These are phyloP conservation scores for Lota lota DNA, from an alignment of 2,113 vertebrate species.

Conservation along the genomic window DNA sequence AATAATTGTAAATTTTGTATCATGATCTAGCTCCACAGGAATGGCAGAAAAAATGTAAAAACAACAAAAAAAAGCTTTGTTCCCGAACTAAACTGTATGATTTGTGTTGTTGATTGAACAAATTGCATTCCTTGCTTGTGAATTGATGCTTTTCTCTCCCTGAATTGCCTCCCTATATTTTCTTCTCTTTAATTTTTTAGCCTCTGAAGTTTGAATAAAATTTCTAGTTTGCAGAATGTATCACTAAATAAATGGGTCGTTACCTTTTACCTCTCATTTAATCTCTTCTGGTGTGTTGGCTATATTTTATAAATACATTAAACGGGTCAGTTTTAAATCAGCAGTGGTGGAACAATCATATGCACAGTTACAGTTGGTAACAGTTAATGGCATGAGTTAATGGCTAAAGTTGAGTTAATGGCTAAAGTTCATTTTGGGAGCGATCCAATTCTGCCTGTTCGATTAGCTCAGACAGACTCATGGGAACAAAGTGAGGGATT, in stretches of 20 bases:
- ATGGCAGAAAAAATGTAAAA: slow-evolving; percentile 58
- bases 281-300: slow-evolving; percentile 45
- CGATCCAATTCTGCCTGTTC: too few species aligned
- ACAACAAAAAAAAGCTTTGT: slow-evolving; percentile 74
- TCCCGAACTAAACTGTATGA: slow-evolving; percentile 81
- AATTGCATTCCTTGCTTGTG: slow-evolving; percentile 81
- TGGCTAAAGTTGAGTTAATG: too few species aligned
- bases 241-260: slow-evolving; percentile 91
- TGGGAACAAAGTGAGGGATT: too few species aligned
- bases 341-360: too few species aligned
- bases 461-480: too few species aligned
- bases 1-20: slow-evolving; percentile 91
- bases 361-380: too few species aligned
- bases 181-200: slow-evolving; percentile 69
- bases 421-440: too few species aligned
- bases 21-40: slow-evolving; percentile 85
- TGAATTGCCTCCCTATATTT: slow-evolving; percentile 51
- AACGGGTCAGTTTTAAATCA: too few species aligned
- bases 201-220: slow-evolving; percentile 78
- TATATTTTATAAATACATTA: slow-evolving; percentile 19
- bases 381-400: too few species aligned
- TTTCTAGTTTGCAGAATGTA: slow-evolving; percentile 85
- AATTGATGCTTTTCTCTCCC: slow-evolving; percentile 71
- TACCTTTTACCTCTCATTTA: slow-evolving; percentile 72
- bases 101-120: slow-evolving; percentile 77